Base-by-base conservation (phyloP, 2,113 vertebrate genomes). In the Panurus biarmicus region DNA sequence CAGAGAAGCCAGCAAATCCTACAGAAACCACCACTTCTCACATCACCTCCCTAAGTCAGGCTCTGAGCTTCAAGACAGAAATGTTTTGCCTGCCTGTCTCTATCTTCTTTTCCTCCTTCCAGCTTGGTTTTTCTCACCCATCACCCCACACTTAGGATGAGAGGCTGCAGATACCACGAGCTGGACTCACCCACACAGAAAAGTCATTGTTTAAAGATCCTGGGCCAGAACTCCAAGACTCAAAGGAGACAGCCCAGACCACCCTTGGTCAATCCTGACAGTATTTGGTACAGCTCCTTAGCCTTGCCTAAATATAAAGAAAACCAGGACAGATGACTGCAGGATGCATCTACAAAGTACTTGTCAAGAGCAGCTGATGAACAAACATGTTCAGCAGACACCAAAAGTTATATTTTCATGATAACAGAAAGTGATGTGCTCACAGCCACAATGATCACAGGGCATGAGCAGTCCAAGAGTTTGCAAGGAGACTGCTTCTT, bases 281-380 rank as follows among this genome's bases (percentile, higher is more conserved):
- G 38, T 3, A 21, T 40, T 69, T 31, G n/a, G 29, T 8, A 76
- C 62, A 77, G 58, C 31, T 89, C 56, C 64, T 76, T 48, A 20
- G 14, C 65, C 45, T 65, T 85, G 19, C 33, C 47, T 38, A 92
- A 81, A 85, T 25, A 70, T 12, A 86, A 86, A 75, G 74, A 84
- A 84, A 85, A 84, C 12, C n/a, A 80, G 94, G 90, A n/a, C 94
- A 95, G 79, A 92, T 72, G 82, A 48, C 94, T 53, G 75, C 5
- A 11, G 94, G 85, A 95, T 42, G 69, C 60, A 90, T 24, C 14
- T 8, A 4, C 91, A 86, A 60, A 91, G 90, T 16, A 42, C 60
- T 83, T 83, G 67, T 60, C 71, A 71, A 35, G 50, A 80, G 56
- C 75, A 83, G 57, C 47, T 45, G 36, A 85, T 70, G 90, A 89